Evolutionary conservation across 2,888 invertebrate species (phyloP), one percentile per base, ranked within the genome.

Genomic region (Lymantria dispar): DNA sequence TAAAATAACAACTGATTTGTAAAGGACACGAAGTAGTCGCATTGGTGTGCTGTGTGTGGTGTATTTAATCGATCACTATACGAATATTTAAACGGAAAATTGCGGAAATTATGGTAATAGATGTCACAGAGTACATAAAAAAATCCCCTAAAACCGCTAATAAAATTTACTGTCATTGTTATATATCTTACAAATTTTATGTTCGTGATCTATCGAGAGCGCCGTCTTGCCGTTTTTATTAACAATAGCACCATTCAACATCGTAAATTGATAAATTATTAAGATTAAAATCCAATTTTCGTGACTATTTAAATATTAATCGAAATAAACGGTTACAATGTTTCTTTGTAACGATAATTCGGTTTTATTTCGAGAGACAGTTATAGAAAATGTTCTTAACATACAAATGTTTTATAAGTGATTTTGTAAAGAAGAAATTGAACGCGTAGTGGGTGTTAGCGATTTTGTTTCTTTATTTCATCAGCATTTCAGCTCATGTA

Each of bases 101-200:
- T 22, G 5, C 22, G 22, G 5, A 22, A 22, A 22, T 47, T 14
- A 43, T 50, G 33, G 5, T 13, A 47, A 45, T 52, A 51, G 52
- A 56, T 43, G 11, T 10, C 46, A 13, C 30, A 42, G 31, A 36
- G 3, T 12, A 38, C n/a, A 50, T 46, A 53, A 53, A 62, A 30
- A 44, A 31, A 5, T n/a, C 31, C 37, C 40, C 45, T 39, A 9
- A 51, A 56, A 44, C 45, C 43, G 52, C 43, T 50, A 57, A 66
- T 75, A 74, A 74, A 76, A 9, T 74, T 69, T 67, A 73, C 60
- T 53, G 60, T 55, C 48, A 45, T 62, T 60, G 30, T 22, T 44
- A 68, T 70, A 62, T 74, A 69, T 69, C 68, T 70, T 73, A 75
- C 56, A 62, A 68, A 68, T 68, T 76, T 76, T 76, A 77, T 66